Base-by-base conservation (phyloP, 2,888 invertebrate species). In the Meteorus colon region DNA sequence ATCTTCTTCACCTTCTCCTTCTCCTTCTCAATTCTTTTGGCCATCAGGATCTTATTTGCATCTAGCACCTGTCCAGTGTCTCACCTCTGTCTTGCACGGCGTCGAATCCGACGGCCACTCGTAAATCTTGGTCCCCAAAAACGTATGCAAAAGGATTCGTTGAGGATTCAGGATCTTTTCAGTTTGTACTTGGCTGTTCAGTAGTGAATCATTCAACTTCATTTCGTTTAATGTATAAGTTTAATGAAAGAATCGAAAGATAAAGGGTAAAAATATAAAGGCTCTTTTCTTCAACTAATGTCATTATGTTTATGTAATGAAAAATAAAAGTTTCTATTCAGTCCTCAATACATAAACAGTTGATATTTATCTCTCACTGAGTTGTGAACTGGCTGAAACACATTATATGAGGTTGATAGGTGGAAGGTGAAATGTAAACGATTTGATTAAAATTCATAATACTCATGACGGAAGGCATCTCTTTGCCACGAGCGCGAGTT, bases 371-470 rank as follows among this genome's bases (percentile, higher is more conserved):
- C 19, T 55, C 10, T 55, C 0, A 55, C 19, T 55, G 55, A 55
- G 48, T 48, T 48, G n/a, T 48, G 48, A 55, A 55, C n/a, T 4
- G 8, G 55, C 8, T 4, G 10, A 55, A 55, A 51, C 8, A 29
- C n/a, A 31, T 45, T 48, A 27, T 12, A 27, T 66, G 71, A 24
- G 29, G 71, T 48, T 41, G 37, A 65, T 24, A 27, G 14, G n/a
- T 45, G 65, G 41, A 67, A 45, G 19, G 77, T 77, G 79, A 81
- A 84, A 82, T 81, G 80, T 82, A 83, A 86, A 84, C 81, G 84
- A 87, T 87, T 88, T 85, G 87, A 89, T 89, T 87, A 86, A 87
- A 87, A 86, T 82, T 87, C 83, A 85, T 84, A 86, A 86, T 85
- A 83, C 83, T 80, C 78, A 80, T 83, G 84, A 84, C 85, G 86